Percentiles rank a stretch among this genome's conserved stretches.
phyloP scores from a whole-genome alignment of 2,113 vertebrate species.

The Lagenorhynchus albirostris region DNA sequence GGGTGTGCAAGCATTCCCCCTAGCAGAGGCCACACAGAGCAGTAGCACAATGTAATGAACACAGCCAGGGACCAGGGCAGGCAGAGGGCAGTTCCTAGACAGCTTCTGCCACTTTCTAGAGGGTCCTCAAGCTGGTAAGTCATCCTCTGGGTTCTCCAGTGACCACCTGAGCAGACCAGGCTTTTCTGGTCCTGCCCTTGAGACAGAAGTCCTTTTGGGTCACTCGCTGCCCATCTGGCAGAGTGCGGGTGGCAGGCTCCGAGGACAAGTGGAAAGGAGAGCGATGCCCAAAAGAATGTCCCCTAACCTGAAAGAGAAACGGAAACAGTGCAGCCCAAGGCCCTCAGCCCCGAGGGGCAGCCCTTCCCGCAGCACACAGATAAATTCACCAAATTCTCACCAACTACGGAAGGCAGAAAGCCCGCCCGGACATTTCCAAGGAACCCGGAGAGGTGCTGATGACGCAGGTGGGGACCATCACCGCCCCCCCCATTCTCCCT shows the following conservation, averaged over 20 bases:
- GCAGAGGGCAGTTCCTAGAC: neutral
- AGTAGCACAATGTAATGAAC: too few relatives aligned
- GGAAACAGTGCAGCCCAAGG: neutral
- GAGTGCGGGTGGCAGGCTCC: neutral
- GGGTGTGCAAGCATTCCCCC: neutral
- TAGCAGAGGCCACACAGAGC: neutral
- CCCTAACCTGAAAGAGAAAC: neutral
- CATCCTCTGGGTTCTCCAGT: neutral
- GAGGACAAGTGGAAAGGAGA: neutral
- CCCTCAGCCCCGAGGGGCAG: neutral
- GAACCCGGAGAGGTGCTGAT: neutral
- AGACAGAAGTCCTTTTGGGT: neutral
- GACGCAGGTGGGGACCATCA: neutral
- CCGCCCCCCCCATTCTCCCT: neutral
- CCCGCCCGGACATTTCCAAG: too few relatives aligned
- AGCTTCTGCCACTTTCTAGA: neutral
- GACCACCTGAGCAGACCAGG: too few relatives aligned
- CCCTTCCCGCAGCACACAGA: neutral
- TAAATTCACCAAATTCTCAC: neutral
- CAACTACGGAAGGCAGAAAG: neutral
- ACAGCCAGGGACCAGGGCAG: neutral
- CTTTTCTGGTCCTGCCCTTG: neutral
- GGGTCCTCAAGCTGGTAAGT: neutral
- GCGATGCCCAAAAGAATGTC: neutral
- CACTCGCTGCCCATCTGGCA: neutral